Base-by-base conservation (phyloP, 1,140 invertebrate genomes). In the Copidosoma floridanum region DNA sequence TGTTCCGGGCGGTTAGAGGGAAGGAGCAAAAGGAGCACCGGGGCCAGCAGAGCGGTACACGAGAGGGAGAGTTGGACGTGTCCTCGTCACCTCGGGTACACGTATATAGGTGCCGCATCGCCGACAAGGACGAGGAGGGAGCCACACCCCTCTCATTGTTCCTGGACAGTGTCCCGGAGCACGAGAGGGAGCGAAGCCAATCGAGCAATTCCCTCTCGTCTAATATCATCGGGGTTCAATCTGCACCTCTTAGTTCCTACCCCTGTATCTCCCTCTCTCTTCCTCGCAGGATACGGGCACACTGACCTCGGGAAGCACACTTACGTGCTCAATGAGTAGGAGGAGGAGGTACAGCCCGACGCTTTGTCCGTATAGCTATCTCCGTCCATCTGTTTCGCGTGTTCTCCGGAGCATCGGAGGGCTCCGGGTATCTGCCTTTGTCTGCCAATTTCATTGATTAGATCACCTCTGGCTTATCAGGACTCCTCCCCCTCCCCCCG, bases 371-470 rank as follows among this genome's bases (percentile, higher is more conserved):
- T 40, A 44, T 48, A 7, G 20, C 51, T 40, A 29, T 47, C 37
- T 41, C 51, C 37, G 54, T 57, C 48, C 59, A 50, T 58, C 44
- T 54, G 37, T 58, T 47, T 59, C 58, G 51, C 59, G 59, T 61
- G 35, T 44, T 27, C 43, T 65, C 66, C 63, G 51, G 64, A n/a
- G n/a, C n/a, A 71, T 65, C 68, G 29, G 12, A 6, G 6, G 29
- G 29, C 29, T 12, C n/a, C n/a, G n/a, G n/a, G 24, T 53, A 59
- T 67, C 60, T 47, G 63, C 56, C 68, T 74, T 79, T 78, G 74
- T 77, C 76, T 77, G 69, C 71, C 76, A 79, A 79, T 79, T 77
- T 70, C 77, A 75, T 76, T 78, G 77, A 80, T 80, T 78, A 73
- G 73, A 70, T 67, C 61, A 69, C 64, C 64, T 38, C 54, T 24